These are phyloP conservation scores for Andrena hattorfiana DNA, from an alignment of 2,888 invertebrate genomes.

Conservation along the genomic window DNA sequence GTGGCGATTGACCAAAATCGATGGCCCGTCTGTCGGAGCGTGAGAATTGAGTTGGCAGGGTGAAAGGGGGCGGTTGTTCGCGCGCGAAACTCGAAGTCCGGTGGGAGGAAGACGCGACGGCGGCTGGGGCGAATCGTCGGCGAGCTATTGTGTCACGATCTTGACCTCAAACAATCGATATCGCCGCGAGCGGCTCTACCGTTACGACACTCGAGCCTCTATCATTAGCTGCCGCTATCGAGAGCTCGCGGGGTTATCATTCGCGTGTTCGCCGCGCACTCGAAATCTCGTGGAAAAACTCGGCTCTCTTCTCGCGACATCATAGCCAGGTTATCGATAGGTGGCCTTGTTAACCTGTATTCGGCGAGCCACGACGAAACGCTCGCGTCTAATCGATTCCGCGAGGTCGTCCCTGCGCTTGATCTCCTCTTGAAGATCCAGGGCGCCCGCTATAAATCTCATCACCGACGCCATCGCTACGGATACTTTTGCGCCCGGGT, in stretches of 20 bases:
- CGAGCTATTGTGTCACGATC: conserved; percentile 32
- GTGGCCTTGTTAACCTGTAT: conserved; percentile 71
- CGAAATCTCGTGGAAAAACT: neutral
- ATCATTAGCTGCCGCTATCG: conserved; percentile 39
- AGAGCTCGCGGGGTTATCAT: conserved; percentile 39
- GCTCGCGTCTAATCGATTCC: conserved; percentile 54
- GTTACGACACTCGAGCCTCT: conserved; percentile 37
- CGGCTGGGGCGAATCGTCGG: neutral
- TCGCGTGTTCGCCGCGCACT: neutral
- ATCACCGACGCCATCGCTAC: conserved; percentile 67
- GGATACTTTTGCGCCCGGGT: neutral
- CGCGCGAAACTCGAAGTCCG: conserved; percentile 4
- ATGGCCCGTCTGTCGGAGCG: neutral
- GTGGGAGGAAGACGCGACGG: neutral
- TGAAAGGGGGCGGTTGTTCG: neutral
- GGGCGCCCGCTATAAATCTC: conserved; percentile 34
- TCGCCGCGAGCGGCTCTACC: neutral
- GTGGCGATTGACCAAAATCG: neutral
- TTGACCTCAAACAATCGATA: conserved; percentile 53
- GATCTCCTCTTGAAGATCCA: conserved; percentile 63
- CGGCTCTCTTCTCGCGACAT: neutral
- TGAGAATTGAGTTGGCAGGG: neutral
- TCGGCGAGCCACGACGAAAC: conserved; percentile 70
- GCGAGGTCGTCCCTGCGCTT: conserved; percentile 53
- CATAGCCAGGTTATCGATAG: neutral